A percentile compares a stretch with the other conserved stretches of the same genome.
phyloP scores from a whole-genome alignment of 2,888 invertebrate species.

The Caenorhabditis sulstoni region DNA sequence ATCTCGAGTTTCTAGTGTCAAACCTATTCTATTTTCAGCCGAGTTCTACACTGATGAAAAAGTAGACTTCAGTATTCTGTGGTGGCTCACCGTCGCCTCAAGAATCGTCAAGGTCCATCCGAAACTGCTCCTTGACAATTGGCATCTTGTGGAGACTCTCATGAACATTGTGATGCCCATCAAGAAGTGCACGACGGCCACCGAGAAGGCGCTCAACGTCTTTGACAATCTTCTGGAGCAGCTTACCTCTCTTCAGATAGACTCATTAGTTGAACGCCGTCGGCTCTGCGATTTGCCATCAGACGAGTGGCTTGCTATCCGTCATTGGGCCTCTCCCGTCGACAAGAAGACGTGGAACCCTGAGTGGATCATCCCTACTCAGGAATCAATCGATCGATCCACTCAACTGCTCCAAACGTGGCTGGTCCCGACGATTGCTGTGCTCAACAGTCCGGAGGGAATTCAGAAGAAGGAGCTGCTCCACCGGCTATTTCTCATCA shows the following conservation, averaged over 20 bases:
- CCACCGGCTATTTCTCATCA: slow-evolving; percentile 86
- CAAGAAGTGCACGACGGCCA: slow-evolving; percentile 84
- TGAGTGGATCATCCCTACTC: slow-evolving; percentile 87
- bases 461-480: slow-evolving; percentile 85
- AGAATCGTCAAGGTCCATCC: slow-evolving; percentile 84
- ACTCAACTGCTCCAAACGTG: slow-evolving; percentile 84
- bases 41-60: slow-evolving; percentile 68
- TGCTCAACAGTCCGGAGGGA: slow-evolving; percentile 83
- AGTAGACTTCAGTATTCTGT: slow-evolving; percentile 73
- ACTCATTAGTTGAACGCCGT: slow-evolving; percentile 23
- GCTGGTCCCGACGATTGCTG: slow-evolving; percentile 85
- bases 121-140: slow-evolving; percentile 71
- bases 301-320: slow-evolving; percentile 86
- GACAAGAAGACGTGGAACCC: slow-evolving; percentile 85
- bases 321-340: slow-evolving; percentile 89
- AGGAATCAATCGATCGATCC: slow-evolving; percentile 86
- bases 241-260: slow-evolving; percentile 84
- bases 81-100: slow-evolving; percentile 76
- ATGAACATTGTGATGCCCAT: slow-evolving; percentile 87
- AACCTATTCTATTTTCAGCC: no score
- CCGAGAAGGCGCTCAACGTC: slow-evolving; percentile 83
- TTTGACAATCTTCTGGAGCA: slow-evolving; percentile 84
- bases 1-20: no score
- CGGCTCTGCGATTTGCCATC: slow-evolving; percentile 84
- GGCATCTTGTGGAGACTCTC: slow-evolving; percentile 85